phyloP scores from a whole-genome alignment of 1,140 invertebrate species.

The Trachymyrmex cornetzi region DNA sequence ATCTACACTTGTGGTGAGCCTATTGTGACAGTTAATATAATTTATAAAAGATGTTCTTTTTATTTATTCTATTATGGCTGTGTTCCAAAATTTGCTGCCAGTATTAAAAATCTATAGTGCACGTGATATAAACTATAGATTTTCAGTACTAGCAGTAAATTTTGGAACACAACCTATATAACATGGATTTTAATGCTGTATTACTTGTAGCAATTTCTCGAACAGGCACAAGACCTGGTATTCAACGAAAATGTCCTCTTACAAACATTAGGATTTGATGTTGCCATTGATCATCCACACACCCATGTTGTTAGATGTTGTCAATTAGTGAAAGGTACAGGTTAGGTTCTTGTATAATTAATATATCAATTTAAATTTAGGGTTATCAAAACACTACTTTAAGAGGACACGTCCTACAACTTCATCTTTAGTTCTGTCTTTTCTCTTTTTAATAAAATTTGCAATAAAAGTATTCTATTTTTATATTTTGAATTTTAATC shows the following conservation, averaged over 20 bases:
- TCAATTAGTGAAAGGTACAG: constrained; percentile 96
- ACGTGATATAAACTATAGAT: no score
- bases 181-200: neutral
- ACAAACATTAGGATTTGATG: constrained; percentile 98
- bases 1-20: no score
- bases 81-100: no score
- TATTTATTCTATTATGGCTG: neutral
- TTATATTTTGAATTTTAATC: no score
- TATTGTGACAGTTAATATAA: no score
- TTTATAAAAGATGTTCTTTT: no score
- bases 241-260: constrained; percentile 98
- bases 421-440: neutral
- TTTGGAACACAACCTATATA: no score
- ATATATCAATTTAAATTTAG: neutral
- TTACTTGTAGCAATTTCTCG: constrained; percentile 90
- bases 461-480: no score
- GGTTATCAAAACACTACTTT: neutral
- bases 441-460: no score
- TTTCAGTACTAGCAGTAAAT: no score
- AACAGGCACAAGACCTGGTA: constrained; percentile 95
- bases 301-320: constrained; percentile 98
- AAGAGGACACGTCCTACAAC: neutral
- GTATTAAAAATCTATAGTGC: no score
- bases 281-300: constrained; percentile 98
- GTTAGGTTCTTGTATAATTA: neutral